These are phyloP conservation scores for Campaea margaritaria DNA, from an alignment of 2,888 invertebrate genomes.

Conservation along the genomic window DNA sequence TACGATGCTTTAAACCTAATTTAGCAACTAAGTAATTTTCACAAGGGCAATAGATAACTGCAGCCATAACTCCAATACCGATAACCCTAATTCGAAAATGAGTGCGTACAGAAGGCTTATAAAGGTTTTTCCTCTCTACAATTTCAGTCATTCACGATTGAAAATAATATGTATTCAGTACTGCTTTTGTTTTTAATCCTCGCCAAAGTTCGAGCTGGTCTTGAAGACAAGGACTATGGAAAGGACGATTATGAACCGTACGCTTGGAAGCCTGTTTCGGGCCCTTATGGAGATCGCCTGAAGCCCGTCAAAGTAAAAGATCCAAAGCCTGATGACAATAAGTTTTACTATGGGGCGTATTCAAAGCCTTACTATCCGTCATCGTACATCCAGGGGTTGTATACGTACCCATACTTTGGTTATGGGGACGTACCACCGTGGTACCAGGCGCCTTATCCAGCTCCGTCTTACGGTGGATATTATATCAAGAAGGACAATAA, in stretches of 20 bases:
- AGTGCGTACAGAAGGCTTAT: conserved; percentile 25
- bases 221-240: conserved; percentile 25
- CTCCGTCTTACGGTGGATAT: conserved; percentile 45
- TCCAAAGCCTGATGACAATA: conserved; percentile 56
- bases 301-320: conserved; percentile 55
- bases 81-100: conserved; percentile 51
- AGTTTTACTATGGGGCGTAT: conserved; percentile 45
- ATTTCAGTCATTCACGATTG: conserved; percentile 17
- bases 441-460: conserved; percentile 23
- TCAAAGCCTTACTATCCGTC: conserved; percentile 43
- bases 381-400: conserved; percentile 45
- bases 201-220: conserved; percentile 19
- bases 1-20: conserved; percentile 21
- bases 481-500: conserved; percentile 54
- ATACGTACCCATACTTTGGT: conserved; percentile 57
- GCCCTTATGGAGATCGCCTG: conserved; percentile 49
- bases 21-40: conserved; percentile 32
- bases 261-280: conserved; percentile 53
- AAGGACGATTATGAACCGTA: conserved; percentile 38
- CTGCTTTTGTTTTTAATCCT: conserved; percentile 32
- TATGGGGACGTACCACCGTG: conserved; percentile 38
- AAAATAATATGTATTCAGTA: conserved; percentile 35
- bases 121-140: conserved; percentile 16
- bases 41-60: conserved; percentile 40
- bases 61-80: conserved; percentile 38